These are phyloP conservation scores for Phocides pigmalion DNA, from an alignment of 1,140 invertebrate species.

Conservation along the genomic window DNA sequence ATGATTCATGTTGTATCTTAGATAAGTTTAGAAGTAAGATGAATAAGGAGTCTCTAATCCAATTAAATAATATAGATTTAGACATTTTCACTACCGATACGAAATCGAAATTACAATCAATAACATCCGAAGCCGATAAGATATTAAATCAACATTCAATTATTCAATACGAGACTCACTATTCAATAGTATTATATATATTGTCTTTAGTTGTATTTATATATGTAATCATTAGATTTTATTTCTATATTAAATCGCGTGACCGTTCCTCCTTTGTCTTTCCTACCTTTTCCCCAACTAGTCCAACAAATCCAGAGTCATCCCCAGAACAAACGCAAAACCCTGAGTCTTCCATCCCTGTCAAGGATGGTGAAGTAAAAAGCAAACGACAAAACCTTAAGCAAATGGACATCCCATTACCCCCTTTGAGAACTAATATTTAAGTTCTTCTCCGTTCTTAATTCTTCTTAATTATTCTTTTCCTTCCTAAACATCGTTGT, in stretches of 20 bases:
- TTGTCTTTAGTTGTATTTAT: neutral
- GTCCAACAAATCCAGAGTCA: neutral
- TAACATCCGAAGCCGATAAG: constrained; percentile 14
- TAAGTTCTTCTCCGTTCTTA: neutral
- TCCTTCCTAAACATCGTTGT: constrained; percentile 20
- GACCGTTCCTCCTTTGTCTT: neutral
- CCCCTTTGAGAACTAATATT: constrained; percentile 1
- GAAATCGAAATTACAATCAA: constrained; percentile 2
- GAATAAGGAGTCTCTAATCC: constrained; percentile 30
- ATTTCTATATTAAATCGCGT: too few species aligned
- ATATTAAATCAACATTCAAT: constrained; percentile 22
- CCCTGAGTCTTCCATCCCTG: neutral
- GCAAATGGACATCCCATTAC: neutral
- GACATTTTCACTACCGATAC: constrained; percentile 11
- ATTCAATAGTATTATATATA: constrained; percentile 3
- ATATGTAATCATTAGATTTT: neutral
- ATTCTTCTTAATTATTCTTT: neutral
- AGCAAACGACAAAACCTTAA: too few species aligned
- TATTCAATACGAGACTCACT: constrained; percentile 30
- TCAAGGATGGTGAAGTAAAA: too few species aligned
- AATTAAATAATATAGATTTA: constrained; percentile 24
- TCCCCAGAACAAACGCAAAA: neutral
- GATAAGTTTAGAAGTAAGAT: constrained; percentile 30
- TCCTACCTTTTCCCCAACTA: neutral
- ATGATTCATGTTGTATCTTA: constrained; percentile 36